A percentile compares a stretch with the other conserved stretches of the same genome.
These are phyloP conservation scores for Ammodytes marinus DNA, from an alignment of 2,113 vertebrate genomes.

Conservation along the genomic window DNA sequence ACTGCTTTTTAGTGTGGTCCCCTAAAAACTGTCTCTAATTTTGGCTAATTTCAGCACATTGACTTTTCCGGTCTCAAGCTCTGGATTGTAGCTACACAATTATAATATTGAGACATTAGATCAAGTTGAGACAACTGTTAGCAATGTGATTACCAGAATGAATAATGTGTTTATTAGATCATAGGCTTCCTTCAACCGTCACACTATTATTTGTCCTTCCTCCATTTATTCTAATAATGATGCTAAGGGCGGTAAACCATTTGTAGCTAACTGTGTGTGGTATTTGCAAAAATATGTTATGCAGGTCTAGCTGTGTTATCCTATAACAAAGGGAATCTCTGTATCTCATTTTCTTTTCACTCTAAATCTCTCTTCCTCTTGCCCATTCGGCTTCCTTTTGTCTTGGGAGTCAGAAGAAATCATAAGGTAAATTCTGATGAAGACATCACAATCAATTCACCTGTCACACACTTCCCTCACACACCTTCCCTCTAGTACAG, in stretches of 20 bases:
- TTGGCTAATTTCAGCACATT: constrained; percentile 23
- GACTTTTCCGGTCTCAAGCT: neutral
- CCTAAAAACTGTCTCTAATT: neutral
- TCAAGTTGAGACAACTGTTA: constrained; percentile 23
- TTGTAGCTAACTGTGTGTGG: neutral
- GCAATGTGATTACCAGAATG: neutral
- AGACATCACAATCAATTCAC: neutral
- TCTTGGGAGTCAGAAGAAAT: constrained; percentile 8
- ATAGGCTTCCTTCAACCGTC: neutral
- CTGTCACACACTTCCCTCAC: neutral
- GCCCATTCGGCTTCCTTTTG: neutral
- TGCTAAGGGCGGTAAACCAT: neutral
- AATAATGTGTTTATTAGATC: neutral
- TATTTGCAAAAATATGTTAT: constrained; percentile 16
- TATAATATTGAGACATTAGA: constrained; percentile 24
- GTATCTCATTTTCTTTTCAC: neutral
- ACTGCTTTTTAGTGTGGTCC: neutral
- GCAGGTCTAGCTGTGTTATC: constrained; percentile 2
- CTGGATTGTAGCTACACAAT: constrained; percentile 27
- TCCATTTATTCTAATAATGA: neutral
- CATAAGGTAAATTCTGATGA: constrained; percentile 7
- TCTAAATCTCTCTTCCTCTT: neutral
- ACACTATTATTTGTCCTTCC: neutral
- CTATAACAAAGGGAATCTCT: neutral
- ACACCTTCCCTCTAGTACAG: neutral